phyloP scores from a whole-genome alignment of 2,797 vertebrate species.

The Erethizon dorsatum region DNA sequence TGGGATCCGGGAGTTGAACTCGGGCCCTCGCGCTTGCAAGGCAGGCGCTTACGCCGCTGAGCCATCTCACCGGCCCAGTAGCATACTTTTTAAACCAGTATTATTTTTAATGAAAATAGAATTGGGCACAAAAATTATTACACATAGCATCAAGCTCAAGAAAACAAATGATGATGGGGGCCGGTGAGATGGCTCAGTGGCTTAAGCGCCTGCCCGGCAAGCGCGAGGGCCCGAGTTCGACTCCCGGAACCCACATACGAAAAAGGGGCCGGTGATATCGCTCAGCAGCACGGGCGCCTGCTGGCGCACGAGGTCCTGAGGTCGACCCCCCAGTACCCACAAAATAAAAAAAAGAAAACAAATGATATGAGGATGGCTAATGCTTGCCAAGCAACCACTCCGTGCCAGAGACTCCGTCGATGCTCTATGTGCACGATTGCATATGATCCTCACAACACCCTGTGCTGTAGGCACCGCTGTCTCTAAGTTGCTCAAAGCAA shows the following conservation, averaged over 20 bases:
- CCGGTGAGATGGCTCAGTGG: no score
- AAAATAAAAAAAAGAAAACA: not conserved
- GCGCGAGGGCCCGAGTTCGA: no score
- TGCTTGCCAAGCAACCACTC: not conserved
- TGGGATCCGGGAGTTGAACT: no score
- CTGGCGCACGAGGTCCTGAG: no score
- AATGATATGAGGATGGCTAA: not conserved
- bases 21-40: no score
- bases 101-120: constrained; percentile 23
- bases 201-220: no score
- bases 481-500: not conserved
- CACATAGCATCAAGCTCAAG: not conserved
- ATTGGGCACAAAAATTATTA: not conserved
- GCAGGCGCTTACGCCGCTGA: no score
- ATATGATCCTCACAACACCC: not conserved
- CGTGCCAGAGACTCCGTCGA: not conserved
- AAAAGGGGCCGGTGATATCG: no score
- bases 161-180: not conserved
- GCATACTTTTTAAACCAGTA: not conserved
- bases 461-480: not conserved
- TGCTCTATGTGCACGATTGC: not conserved
- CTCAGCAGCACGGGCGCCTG: no score
- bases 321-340: no score
- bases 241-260: no score
- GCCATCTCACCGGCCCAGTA: no score